Conservation (phyloP, 2,113 vertebrate genomes). For the Sinosuthora webbiana region DNA sequence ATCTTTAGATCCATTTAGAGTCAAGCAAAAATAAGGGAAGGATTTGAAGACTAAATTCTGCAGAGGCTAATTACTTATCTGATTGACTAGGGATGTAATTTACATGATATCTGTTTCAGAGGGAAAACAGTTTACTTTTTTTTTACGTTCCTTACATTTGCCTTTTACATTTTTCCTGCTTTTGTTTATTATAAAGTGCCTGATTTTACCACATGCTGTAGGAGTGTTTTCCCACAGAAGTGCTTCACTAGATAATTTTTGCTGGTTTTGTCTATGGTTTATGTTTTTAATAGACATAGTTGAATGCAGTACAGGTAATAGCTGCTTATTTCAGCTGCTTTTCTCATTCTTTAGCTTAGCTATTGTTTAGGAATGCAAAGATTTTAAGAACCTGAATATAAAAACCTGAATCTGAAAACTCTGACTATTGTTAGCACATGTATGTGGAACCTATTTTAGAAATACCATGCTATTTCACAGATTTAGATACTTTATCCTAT, state of each 20-base stretch:
- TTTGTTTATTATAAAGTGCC: neutral
- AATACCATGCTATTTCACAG: neutral
- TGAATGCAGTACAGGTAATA: neutral
- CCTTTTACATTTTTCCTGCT: neutral
- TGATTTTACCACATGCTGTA: neutral
- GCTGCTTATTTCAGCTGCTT: neutral
- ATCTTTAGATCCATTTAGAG: neutral
- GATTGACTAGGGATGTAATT: neutral
- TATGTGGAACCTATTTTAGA: neutral
- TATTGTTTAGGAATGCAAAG: neutral
- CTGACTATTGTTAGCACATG: neutral
- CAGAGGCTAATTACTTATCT: conserved; percentile 21
- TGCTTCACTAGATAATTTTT: neutral
- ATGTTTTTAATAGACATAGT: neutral
- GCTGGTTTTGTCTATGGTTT: neutral
- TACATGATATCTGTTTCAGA: neutral
- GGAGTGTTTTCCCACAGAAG: neutral
- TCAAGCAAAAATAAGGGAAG: conserved; percentile 16
- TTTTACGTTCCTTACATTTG: neutral
- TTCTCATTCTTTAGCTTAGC: neutral
- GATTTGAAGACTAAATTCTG: conserved; percentile 35
- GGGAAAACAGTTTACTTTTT: neutral
- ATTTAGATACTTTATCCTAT: neutral
- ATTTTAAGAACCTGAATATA: neutral
- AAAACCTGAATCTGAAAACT: neutral